Conservation (phyloP, 2,113 vertebrate species). For the Antechinus flavipes region DNA sequence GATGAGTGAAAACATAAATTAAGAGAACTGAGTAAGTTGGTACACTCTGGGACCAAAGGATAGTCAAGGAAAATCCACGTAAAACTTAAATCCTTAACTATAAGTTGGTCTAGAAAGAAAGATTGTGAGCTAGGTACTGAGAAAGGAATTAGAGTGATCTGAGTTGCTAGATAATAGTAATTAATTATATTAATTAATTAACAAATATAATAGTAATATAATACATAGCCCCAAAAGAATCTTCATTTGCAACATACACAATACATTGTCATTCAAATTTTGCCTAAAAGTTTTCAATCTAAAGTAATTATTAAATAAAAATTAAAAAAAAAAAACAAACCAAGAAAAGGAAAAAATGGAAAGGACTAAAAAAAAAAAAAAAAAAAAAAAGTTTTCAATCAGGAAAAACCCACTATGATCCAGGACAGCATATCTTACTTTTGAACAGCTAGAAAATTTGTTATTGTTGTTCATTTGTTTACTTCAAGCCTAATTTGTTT, state of each 20-base stretch:
- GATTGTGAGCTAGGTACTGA: not conserved
- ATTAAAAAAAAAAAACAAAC: too few species aligned
- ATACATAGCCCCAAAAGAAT: not conserved
- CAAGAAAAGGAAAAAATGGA: too few species aligned
- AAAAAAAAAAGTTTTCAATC: not conserved
- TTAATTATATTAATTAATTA: too few species aligned
- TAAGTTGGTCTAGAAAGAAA: not conserved
- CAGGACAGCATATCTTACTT: not conserved
- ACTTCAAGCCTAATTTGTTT: not conserved
- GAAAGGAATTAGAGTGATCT: not conserved
- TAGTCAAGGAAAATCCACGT: not conserved
- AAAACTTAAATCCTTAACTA: not conserved
- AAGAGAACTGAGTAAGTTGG: not conserved
- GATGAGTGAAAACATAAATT: not conserved
- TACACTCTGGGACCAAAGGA: not conserved
- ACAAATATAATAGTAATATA: not conserved
- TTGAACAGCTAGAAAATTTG: not conserved
- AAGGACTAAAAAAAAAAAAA: too few species aligned
- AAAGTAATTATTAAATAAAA: too few species aligned
- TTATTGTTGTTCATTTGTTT: not conserved
- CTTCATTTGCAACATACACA: too few species aligned
- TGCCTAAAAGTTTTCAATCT: not conserved
- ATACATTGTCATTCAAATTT: not conserved
- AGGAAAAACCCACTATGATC: not conserved
- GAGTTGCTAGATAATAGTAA: not conserved